Percentiles rank a stretch among this genome's conserved stretches.
Conservation (phyloP, 2,888 invertebrate genomes). For the Idaea aversata region DNA sequence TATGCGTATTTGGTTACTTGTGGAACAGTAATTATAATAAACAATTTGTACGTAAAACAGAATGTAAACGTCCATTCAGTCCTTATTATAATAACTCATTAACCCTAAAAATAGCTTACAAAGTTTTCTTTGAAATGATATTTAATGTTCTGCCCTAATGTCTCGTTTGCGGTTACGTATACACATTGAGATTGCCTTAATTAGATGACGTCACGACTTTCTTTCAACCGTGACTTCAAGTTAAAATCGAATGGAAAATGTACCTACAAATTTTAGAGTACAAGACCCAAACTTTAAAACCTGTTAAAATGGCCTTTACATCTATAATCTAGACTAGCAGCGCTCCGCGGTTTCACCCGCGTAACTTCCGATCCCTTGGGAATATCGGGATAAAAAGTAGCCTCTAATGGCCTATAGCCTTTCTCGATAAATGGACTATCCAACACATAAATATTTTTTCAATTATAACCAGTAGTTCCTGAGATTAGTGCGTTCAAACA, state of each 20-base stretch:
- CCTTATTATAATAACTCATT: slow-evolving; percentile 32
- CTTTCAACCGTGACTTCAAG: slow-evolving; percentile 21
- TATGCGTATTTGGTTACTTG: not conserved
- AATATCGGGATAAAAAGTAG: too few species aligned
- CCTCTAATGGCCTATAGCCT: too few species aligned
- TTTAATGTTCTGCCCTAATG: slow-evolving; percentile 40
- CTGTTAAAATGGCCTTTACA: too few species aligned
- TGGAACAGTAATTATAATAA: not conserved
- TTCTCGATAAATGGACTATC: too few species aligned
- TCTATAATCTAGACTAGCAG: too few species aligned
- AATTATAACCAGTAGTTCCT: too few species aligned
- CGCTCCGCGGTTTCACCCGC: too few species aligned
- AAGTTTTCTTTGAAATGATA: slow-evolving; percentile 42
- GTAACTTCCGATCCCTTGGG: too few species aligned
- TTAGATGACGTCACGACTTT: slow-evolving; percentile 38
- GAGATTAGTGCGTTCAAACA: too few species aligned
- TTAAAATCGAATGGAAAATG: not conserved
- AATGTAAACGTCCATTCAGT: not conserved
- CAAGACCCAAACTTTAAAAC: too few species aligned
- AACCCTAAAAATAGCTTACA: slow-evolving; percentile 50
- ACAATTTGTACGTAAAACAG: not conserved
- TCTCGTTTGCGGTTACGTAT: slow-evolving; percentile 35
- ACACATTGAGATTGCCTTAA: slow-evolving; percentile 39
- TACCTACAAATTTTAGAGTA: not conserved
- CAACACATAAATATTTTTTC: too few species aligned